Base-by-base conservation (phyloP, 2,797 vertebrate species). In the Cyprinodon diabolis region DNA sequence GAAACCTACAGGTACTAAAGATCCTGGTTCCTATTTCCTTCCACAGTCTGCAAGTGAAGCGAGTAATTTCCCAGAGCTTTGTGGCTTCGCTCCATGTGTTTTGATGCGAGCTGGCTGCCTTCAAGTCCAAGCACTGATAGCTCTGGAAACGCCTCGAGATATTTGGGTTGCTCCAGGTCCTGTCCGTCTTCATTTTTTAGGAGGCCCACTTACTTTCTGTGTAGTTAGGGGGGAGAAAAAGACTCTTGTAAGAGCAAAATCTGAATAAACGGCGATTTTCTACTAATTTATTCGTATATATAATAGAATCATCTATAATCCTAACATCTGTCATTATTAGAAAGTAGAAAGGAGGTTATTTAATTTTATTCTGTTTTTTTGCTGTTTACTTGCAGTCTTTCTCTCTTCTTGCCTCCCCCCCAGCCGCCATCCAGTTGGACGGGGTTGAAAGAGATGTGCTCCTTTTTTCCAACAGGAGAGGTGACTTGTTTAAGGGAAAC, bases 341-440 rank as follows among this genome's bases (percentile, higher is more conserved):
- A 65, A 43, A 43, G 40, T 43, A 43, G 40, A 30, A 30, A 43
- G 40, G 40, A 43, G 40, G 7, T 5, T 43, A 43, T 43, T 43
- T 43, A 5, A 5, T 43, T 51, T 7, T 21, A 74, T 63, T 47
- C 8, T 8, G 15, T 37, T 30, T 74, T 4, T 74, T 68, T 45
- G 13, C 23, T 80, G 75, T 87, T 85, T 92, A 96, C 90, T 94
- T 94, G 86, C 65, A 74, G 68, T 90, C 93, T 95, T 72, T 70
- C 83, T 84, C 95, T 95, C 94, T 95, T 96, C 94, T 95, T 98
- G 78, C 97, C 97, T 75, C 94, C 93, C 85, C 97, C 97, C 98
- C 97, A 98, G 91, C 97, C 97, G 76, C 94, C 85, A 0, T 97
- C 98, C 89, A 94, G 85, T 73, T 92, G 95, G 19, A 96, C 87